phyloP scores from a whole-genome alignment of 2,888 invertebrate genomes.

The Eudemis profundana region DNA sequence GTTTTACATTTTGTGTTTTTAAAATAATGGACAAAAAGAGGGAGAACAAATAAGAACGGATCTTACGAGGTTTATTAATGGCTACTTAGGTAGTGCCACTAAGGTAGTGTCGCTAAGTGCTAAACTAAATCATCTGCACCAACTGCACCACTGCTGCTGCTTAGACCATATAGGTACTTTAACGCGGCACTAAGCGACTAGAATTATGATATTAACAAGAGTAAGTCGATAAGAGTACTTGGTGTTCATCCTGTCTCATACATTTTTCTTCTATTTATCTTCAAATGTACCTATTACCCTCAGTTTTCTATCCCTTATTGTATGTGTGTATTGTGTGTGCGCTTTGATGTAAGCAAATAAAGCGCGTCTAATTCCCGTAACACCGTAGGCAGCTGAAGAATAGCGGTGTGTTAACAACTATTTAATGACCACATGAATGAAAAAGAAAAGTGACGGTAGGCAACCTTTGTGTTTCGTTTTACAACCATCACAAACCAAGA shows the following conservation, averaged over 20 bases:
- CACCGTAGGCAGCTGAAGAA: constrained; percentile 12
- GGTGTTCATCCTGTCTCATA: background rate
- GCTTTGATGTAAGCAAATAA: constrained; percentile 17
- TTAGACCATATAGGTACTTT: too few species aligned
- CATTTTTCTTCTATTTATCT: background rate
- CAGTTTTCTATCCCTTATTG: background rate
- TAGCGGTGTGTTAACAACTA: constrained; percentile 36
- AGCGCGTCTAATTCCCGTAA: constrained; percentile 16
- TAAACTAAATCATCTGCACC: too few species aligned
- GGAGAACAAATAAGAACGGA: too few species aligned
- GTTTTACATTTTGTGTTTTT: background rate
- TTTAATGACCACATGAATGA: constrained; percentile 36
- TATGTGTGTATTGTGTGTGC: constrained; percentile 1
- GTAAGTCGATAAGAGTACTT: background rate
- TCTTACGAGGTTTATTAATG: too few species aligned
- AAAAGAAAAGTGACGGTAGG: constrained; percentile 20
- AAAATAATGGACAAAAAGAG: too few species aligned
- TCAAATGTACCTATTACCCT: background rate
- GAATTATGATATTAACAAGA: too few species aligned
- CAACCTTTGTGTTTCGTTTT: constrained; percentile 35
- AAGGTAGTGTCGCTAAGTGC: too few species aligned
- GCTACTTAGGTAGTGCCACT: too few species aligned
- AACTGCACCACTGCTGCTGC: too few species aligned
- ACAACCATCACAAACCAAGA: constrained; percentile 27
- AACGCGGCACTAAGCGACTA: too few species aligned